phyloP scores from a whole-genome alignment of 2,113 vertebrate genomes.

The Ranitomeya imitator region DNA sequence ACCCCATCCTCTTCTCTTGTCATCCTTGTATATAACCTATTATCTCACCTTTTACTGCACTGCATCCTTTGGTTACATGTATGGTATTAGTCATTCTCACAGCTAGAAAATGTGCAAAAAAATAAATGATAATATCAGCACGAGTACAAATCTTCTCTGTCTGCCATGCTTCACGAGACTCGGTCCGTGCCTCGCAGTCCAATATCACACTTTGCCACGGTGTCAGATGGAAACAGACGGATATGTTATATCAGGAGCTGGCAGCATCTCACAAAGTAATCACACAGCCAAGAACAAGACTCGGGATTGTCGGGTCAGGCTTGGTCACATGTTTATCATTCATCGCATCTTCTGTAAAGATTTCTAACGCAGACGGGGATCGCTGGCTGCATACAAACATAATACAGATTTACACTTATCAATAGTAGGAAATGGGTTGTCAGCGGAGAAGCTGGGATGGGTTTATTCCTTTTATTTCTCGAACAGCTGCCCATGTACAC shows the following conservation, averaged over 20 bases:
- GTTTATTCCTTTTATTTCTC: background rate
- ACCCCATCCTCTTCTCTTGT: background rate
- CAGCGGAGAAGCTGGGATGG: background rate
- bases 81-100: slow-evolving; percentile 14
- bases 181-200: background rate
- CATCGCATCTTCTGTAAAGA: slow-evolving; percentile 21
- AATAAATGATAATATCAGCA: slow-evolving; percentile 38
- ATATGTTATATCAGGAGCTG: slow-evolving; percentile 40
- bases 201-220: slow-evolving; percentile 39
- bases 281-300: slow-evolving; percentile 36
- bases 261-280: slow-evolving; percentile 30
- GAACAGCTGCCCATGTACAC: background rate
- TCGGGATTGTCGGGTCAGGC: slow-evolving; percentile 32
- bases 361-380: background rate
- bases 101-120: slow-evolving; percentile 30
- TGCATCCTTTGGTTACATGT: background rate
- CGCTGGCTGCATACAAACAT: slow-evolving; percentile 13
- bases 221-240: slow-evolving; percentile 41
- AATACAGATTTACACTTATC: background rate
- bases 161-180: background rate
- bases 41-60: background rate
- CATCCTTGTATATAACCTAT: background rate
- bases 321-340: slow-evolving; percentile 37
- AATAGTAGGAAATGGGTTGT: background rate
- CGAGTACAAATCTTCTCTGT: slow-evolving; percentile 3